Conservation (phyloP, 1,140 invertebrate species). For the Heliconius hermathena region DNA sequence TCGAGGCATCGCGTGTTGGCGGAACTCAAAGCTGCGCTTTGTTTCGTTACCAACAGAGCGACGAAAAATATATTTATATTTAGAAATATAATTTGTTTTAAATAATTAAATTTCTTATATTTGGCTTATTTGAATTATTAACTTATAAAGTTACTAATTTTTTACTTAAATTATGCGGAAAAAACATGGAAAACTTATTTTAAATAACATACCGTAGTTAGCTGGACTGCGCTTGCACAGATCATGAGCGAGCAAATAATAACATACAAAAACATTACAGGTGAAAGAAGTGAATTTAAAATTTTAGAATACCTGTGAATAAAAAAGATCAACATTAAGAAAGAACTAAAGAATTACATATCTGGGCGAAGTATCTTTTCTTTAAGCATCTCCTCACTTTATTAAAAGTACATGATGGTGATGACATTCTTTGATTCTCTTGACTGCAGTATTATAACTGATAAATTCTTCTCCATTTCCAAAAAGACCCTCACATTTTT, state of each 20-base stretch:
- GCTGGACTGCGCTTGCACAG: slow-evolving; percentile 63
- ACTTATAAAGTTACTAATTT: too few relatives aligned
- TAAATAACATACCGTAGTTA: slow-evolving; percentile 54
- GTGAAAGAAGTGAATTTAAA: slow-evolving; percentile 59
- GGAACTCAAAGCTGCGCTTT: too few relatives aligned
- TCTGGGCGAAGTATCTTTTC: neutral
- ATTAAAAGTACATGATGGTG: slow-evolving; percentile 57
- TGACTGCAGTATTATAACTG: slow-evolving; percentile 46
- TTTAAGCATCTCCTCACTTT: slow-evolving; percentile 45
- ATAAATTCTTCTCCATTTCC: slow-evolving; percentile 38
- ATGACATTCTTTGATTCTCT: slow-evolving; percentile 58
- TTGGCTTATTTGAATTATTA: slow-evolving; percentile 42
- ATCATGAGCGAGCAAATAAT: slow-evolving; percentile 72
- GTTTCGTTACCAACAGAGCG: too few relatives aligned
- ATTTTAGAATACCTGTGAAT: slow-evolving; percentile 56
- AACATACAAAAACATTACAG: slow-evolving; percentile 68
- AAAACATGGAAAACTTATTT: slow-evolving; percentile 32
- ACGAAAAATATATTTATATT: too few relatives aligned
- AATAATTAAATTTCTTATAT: too few relatives aligned
- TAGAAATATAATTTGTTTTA: too few relatives aligned
- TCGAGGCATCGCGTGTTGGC: too few relatives aligned
- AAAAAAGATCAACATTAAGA: slow-evolving; percentile 19
- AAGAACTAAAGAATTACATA: neutral
- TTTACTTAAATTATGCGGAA: too few relatives aligned
- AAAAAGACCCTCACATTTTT: slow-evolving; percentile 59